A percentile compares a stretch with the other conserved stretches of the same genome.
Conservation (phyloP, 2,888 invertebrate species). For the Cryptus armator region DNA sequence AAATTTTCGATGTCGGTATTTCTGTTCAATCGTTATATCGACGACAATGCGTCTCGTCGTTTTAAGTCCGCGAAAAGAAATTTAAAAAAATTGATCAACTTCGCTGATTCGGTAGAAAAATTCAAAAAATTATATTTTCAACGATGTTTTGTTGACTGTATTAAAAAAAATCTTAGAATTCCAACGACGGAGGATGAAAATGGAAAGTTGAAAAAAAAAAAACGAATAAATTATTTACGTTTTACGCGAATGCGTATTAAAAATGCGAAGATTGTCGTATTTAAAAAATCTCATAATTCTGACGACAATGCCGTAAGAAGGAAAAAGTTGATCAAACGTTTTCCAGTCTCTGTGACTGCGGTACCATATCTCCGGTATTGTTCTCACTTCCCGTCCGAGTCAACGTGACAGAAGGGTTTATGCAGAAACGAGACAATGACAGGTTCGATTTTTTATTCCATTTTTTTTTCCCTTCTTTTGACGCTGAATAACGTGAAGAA, state of each 20-base stretch:
- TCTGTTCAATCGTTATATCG: not conserved
- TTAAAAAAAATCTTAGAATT: not conserved
- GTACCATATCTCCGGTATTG: slow-evolving; percentile 7
- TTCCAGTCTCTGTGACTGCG: not conserved
- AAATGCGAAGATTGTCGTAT: not conserved
- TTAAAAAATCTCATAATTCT: not conserved
- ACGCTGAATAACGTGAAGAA: slow-evolving; percentile 15
- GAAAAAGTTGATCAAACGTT: not conserved
- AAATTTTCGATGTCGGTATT: not conserved
- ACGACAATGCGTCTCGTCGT: not conserved
- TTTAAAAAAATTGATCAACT: not conserved
- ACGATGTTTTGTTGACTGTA: too few relatives aligned
- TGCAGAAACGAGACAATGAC: not conserved
- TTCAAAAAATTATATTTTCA: too few relatives aligned
- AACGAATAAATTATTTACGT: not conserved
- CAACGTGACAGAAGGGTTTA: not conserved
- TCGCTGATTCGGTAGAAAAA: not conserved
- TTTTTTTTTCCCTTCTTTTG: not conserved
- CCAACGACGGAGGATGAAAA: not conserved
- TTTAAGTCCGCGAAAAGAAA: not conserved
- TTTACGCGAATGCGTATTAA: not conserved
- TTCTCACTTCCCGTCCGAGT: not conserved
- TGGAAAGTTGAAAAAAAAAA: not conserved
- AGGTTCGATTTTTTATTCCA: slow-evolving; percentile 7
- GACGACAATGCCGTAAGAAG: not conserved